Evolutionary conservation across 2,797 vertebrate genomes (phyloP).

Genomic region (Bucorvus abyssinicus): DNA sequence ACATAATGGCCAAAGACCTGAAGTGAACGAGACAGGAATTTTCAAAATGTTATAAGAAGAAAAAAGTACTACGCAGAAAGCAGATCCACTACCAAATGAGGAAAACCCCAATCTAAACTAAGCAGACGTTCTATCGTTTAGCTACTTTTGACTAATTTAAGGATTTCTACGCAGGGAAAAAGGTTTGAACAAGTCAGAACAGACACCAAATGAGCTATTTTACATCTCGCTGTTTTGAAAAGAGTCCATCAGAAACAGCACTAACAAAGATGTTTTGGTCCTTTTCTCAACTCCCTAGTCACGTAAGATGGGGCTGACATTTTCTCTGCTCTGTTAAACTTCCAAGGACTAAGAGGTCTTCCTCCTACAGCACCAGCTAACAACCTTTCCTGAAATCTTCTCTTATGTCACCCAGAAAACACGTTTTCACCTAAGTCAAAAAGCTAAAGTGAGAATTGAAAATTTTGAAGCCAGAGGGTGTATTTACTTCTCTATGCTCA

Average conservation of each 20-base stretch:
- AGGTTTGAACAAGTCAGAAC: not conserved
- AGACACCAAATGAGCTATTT: not conserved
- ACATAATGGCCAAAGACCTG: not conserved
- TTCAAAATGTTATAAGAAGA: not conserved
- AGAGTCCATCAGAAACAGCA: not conserved
- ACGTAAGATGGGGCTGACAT: not conserved
- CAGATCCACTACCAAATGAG: not conserved
- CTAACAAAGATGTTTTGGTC: not conserved
- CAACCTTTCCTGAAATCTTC: not conserved
- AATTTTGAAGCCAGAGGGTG: not conserved
- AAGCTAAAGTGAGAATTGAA: not conserved
- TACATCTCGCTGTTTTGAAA: not conserved
- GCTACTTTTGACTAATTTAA: not conserved
- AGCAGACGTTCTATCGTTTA: not conserved
- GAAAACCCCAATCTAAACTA: not conserved
- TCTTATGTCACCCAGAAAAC: not conserved
- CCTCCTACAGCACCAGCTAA: not conserved
- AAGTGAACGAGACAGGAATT: not conserved
- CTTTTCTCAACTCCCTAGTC: not conserved
- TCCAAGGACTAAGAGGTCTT: not conserved
- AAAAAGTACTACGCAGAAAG: not conserved
- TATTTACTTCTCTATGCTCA: slow-evolving; percentile 28
- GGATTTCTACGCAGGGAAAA: not conserved
- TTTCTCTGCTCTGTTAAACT: not conserved
- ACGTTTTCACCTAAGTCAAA: not conserved